phyloP scores from a whole-genome alignment of 2,113 vertebrate genomes.

The Mus spicilegus region DNA sequence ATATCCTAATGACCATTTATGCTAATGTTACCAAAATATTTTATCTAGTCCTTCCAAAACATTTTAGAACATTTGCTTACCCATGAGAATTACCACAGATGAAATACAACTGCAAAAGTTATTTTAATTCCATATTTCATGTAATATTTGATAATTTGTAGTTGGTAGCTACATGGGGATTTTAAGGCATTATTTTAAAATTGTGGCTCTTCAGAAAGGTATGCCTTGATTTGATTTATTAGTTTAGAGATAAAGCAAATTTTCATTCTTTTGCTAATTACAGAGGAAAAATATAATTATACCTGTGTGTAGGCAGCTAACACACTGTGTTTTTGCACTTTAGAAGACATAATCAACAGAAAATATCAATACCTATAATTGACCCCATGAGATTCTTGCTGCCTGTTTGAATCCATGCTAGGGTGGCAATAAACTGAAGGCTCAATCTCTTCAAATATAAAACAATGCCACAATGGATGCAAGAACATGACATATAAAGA shows the following conservation, averaged over 20 bases:
- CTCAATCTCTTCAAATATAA: conserved; percentile 39
- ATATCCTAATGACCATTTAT: background rate
- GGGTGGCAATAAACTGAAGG: conserved; percentile 55
- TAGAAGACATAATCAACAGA: conserved; percentile 62
- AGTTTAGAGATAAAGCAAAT: conserved; percentile 61
- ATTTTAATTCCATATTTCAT: conserved; percentile 32
- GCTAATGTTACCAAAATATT: background rate
- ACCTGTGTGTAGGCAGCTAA: conserved; percentile 48
- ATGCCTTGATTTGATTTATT: conserved; percentile 61
- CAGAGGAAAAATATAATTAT: conserved; percentile 61
- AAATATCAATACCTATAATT: conserved; percentile 71
- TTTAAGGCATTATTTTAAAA: conserved; percentile 55
- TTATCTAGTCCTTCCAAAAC: background rate
- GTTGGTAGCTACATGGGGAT: background rate
- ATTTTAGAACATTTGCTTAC: background rate
- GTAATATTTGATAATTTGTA: conserved; percentile 38
- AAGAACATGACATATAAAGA: conserved; percentile 28
- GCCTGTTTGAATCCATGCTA: conserved; percentile 58
- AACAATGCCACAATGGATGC: conserved; percentile 38
- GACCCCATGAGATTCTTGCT: conserved; percentile 31
- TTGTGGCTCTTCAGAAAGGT: conserved; percentile 43
- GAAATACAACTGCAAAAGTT: conserved; percentile 1
- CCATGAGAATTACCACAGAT: background rate
- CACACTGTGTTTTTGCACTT: conserved; percentile 46
- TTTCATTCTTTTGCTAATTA: conserved; percentile 69